Evolutionary conservation across 1,140 invertebrate genomes (phyloP).

Genomic region (Penaeus vannamei): DNA sequence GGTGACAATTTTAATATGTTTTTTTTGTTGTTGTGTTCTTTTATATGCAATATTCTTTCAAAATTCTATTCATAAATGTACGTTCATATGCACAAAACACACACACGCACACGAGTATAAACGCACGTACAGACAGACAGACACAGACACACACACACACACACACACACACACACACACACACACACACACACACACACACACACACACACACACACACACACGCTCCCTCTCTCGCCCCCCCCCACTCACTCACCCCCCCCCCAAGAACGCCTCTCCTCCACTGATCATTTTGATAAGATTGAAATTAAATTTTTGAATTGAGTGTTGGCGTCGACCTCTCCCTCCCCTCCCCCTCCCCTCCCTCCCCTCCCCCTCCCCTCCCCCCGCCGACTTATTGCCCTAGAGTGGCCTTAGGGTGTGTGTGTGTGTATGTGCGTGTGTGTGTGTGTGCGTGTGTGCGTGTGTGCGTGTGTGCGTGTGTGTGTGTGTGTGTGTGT

Average conservation of each 20-base stretch:
- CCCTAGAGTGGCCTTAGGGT: conserved; percentile 38
- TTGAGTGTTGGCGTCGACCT: conserved; percentile 52
- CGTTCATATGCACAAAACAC: no score
- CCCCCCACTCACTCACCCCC: neutral
- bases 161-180: neutral
- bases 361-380: no score
- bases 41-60: no score
- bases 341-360: neutral
- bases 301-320: conserved; percentile 63
- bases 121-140: neutral
- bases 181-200: neutral
- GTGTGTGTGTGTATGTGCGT: no score
- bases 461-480: no score
- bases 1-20: no score
- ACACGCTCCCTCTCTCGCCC: neutral
- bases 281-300: conserved; percentile 59
- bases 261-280: neutral
- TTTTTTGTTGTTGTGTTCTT: no score
- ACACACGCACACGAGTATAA: no score
- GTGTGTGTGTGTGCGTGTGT: no score
- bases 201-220: neutral
- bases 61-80: no score
- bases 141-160: neutral
- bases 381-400: conserved; percentile 13
- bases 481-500: no score